Evolutionary conservation across 2,888 invertebrate genomes (phyloP).

Genomic region (Nephrocerus scutellatus): DNA sequence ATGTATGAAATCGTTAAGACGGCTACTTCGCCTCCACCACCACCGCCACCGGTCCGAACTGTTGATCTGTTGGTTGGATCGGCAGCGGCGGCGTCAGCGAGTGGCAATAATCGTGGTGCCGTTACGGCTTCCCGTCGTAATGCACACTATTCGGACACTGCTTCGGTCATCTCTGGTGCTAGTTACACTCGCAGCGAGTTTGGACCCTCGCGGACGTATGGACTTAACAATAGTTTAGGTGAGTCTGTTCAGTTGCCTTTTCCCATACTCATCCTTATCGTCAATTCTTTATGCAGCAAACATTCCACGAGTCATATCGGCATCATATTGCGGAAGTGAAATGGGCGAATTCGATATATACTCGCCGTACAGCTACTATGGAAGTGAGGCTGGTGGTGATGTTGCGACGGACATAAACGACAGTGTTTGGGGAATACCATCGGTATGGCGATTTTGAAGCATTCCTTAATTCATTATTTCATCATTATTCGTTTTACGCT

Average conservation of each 20-base stretch:
- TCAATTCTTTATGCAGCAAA: conserved; percentile 34
- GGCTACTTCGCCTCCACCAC: conserved; percentile 29
- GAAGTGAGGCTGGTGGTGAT: conserved; percentile 52
- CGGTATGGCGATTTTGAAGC: conserved; percentile 28
- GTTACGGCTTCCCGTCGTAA: conserved; percentile 7
- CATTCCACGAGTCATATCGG: conserved; percentile 56
- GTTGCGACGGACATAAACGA: conserved; percentile 46
- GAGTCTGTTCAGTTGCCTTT: conserved; percentile 11
- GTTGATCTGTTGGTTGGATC: conserved; percentile 30
- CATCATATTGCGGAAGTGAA: conserved; percentile 78
- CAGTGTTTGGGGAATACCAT: conserved; percentile 45
- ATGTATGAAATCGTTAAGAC: conserved; percentile 42
- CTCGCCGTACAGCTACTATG: conserved; percentile 70
- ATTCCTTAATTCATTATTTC: neutral
- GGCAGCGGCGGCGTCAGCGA: too few species aligned
- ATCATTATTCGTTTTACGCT: neutral
- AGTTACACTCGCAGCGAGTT: conserved; percentile 46
- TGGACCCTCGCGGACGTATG: conserved; percentile 39
- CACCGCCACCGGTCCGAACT: conserved; percentile 38
- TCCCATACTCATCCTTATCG: neutral
- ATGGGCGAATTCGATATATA: conserved; percentile 75
- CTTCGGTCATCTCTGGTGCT: conserved; percentile 32
- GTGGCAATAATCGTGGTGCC: conserved; percentile 27
- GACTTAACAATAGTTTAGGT: conserved; percentile 44
- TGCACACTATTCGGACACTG: conserved; percentile 34